Conservation (phyloP, 2,113 vertebrate species). For the Motacilla tschutschensis region DNA sequence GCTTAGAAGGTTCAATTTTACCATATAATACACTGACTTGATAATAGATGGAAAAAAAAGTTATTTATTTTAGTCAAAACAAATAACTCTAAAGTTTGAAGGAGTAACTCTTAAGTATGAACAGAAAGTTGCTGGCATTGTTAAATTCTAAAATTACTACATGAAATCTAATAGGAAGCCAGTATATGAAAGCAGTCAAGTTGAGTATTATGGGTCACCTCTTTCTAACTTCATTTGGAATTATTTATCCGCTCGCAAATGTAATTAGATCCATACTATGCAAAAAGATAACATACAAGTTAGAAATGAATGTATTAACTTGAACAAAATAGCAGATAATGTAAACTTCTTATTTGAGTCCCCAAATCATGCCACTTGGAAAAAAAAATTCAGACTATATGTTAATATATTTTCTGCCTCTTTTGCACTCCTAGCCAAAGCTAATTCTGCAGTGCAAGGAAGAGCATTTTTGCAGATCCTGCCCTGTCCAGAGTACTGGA, state of each 20-base stretch:
- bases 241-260: background rate
- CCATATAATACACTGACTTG: background rate
- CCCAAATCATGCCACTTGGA: background rate
- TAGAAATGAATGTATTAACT: background rate
- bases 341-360: background rate
- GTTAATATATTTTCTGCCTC: background rate
- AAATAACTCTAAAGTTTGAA: background rate
- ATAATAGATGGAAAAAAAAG: background rate
- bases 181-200: background rate
- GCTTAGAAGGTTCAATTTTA: background rate
- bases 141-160: background rate
- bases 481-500: constrained; percentile 18
- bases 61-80: background rate
- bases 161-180: background rate
- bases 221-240: background rate
- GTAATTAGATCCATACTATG: background rate
- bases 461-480: background rate
- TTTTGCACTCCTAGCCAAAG: background rate
- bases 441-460: background rate
- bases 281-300: background rate
- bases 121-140: background rate
- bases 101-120: background rate
- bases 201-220: background rate
- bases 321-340: background rate
- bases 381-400: background rate